Evolutionary conservation across 2,888 invertebrate genomes (phyloP).

Genomic region (Amphipoea lucens): DNA sequence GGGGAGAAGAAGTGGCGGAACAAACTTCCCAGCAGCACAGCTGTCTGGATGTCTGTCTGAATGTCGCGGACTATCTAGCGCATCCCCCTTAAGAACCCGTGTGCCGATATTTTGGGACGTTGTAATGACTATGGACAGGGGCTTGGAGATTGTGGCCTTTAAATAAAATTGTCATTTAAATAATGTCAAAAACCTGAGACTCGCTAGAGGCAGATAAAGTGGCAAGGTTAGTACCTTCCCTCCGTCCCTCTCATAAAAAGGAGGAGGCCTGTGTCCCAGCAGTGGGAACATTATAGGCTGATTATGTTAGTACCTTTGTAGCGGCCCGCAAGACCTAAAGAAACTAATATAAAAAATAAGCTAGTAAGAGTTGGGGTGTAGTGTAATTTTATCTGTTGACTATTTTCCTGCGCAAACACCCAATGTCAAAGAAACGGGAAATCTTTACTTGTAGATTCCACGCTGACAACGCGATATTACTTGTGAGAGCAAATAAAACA

Average conservation of each 20-base stretch:
- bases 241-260: too few species aligned
- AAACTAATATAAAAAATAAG: not conserved
- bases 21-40: too few species aligned
- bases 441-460: slow-evolving; percentile 6
- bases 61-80: not conserved
- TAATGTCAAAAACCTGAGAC: not conserved
- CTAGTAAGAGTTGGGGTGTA: not conserved
- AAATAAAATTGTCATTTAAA: not conserved
- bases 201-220: not conserved
- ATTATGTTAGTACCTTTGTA: too few species aligned
- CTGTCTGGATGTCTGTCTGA: too few species aligned
- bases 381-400: not conserved
- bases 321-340: not conserved
- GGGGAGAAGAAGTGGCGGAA: too few species aligned
- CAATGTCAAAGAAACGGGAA: slow-evolving; percentile 23
- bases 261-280: too few species aligned
- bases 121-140: not conserved
- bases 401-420: slow-evolving; percentile 25
- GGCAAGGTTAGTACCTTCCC: not conserved
- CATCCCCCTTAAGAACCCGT: not conserved
- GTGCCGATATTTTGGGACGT: not conserved
- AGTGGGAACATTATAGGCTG: too few species aligned
- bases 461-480: slow-evolving; percentile 17
- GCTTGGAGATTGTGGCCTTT: not conserved
- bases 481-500: slow-evolving; percentile 16